Conservation (phyloP, 2,888 invertebrate species). For the Ferrisia virgata region DNA sequence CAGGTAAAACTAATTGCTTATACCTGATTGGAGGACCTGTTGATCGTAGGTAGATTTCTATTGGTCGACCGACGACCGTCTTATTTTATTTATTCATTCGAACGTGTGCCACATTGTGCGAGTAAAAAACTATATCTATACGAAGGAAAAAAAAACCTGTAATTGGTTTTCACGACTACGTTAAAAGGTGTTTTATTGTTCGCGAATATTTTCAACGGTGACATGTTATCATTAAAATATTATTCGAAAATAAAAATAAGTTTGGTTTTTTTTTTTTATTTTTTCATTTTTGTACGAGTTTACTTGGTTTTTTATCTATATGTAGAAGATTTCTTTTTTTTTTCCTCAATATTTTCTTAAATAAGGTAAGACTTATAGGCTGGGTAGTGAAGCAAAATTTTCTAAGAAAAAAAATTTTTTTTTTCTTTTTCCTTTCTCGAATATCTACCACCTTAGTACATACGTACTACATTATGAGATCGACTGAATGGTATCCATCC, state of each 20-base stretch:
- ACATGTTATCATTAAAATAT: constrained; percentile 5
- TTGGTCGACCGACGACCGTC: constrained; percentile 1
- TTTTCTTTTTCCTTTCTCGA: background rate
- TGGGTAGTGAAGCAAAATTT: background rate
- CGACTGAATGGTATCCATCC: background rate
- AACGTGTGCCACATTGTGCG: constrained; percentile 27
- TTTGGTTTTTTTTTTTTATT: background rate
- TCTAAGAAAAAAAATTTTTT: background rate
- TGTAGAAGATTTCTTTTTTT: background rate
- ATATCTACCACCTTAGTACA: too few species aligned
- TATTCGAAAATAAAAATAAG: background rate
- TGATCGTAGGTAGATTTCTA: constrained; percentile 5
- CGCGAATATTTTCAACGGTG: constrained; percentile 20
- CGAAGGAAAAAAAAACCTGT: constrained; percentile 7
- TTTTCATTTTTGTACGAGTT: background rate
- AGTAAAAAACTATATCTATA: constrained; percentile 9
- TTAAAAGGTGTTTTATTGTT: background rate
- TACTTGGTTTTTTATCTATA: too few species aligned
- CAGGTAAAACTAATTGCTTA: constrained; percentile 45
- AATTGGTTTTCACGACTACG: background rate
- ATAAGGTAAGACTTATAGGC: background rate
- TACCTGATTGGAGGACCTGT: constrained; percentile 39
- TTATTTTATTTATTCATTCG: constrained; percentile 36
- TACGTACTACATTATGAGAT: background rate
- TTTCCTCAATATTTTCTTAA: background rate